Base-by-base conservation (phyloP, 2,797 vertebrate species). In the Ctenopoma multispine region DNA sequence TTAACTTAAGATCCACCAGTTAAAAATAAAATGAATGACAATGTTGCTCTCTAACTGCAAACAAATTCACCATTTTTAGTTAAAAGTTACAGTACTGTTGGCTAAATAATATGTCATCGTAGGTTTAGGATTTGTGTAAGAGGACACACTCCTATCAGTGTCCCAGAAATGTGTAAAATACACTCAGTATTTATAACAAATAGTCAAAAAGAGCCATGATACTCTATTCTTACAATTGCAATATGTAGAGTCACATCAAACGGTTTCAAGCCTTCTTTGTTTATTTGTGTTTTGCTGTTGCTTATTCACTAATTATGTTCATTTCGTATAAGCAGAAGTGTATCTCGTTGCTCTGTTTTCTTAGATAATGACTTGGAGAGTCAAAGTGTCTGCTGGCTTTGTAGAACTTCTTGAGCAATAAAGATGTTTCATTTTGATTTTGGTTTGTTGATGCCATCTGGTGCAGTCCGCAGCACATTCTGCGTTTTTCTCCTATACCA, bases 281-380 rank as follows among this genome's bases (percentile, higher is more conserved):
- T 61, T 31, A 15, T 18, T 24, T 47, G 18, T 69, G 47, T 38
- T n/a, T 1, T 47, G 23, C 21, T n/a, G 46, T 5, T 66, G 51
- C 67, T 62, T 12, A 29, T 60, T 72, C 40, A 31, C 14, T 38
- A n/a, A 49, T 65, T 34, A 29, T 11, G n/a, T 7, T 43, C 15
- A 23, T 29, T 59, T 27, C 64, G 5, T 38, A 56, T 46, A 49
- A 75, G 57, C 10, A 18, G 15, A 53, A 11, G n/a, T 10, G 23
- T 27, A 18, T 31, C 17, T 20, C 40, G 20, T 6, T 63, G 20
- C 31, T 68, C 31, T 31, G 12, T 29, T 56, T 46, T 44, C 41
- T 40, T 18, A 27, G 13, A 49, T 38, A 11, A 56, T 47, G 21
- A 54, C 10, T 4, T 17, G 11, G 3, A 41, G 17, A 24, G 20